Percentiles rank a stretch among this genome's conserved stretches.
Conservation (phyloP, 2,888 invertebrate species). For the Tachystola acroxantha region DNA sequence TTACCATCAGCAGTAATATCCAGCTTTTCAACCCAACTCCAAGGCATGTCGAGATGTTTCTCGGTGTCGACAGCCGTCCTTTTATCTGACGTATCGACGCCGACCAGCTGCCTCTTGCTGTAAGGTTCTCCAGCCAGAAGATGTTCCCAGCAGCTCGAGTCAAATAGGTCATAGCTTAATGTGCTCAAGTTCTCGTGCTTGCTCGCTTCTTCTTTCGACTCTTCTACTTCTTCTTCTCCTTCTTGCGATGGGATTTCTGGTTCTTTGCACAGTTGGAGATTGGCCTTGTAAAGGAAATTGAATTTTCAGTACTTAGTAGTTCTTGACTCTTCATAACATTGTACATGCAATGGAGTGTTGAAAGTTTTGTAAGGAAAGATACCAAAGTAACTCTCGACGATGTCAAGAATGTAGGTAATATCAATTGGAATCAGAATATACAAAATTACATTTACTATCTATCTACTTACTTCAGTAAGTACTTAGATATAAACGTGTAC, state of each 20-base stretch:
- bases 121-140: conserved; percentile 84
- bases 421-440: no score
- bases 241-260: background rate
- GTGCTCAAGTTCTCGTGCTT: conserved; percentile 60
- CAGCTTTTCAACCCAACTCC: conserved; percentile 85
- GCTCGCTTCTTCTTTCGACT: background rate
- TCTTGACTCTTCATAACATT: no score
- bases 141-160: conserved; percentile 84
- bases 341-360: no score
- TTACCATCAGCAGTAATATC: conserved; percentile 78
- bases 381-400: no score
- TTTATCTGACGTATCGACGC: conserved; percentile 60
- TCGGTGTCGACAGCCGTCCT: conserved; percentile 70
- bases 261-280: conserved; percentile 16
- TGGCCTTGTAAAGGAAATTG: conserved; percentile 23
- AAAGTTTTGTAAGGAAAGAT: no score
- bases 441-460: no score
- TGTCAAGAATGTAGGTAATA: no score
- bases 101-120: conserved; percentile 67
- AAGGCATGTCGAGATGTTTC: conserved; percentile 87
- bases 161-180: conserved; percentile 80
- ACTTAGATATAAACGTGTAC: no score
- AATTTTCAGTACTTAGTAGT: no score
- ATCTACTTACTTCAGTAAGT: no score
- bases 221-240: conserved; percentile 1